Evolutionary conservation across 2,113 vertebrate genomes (phyloP).

Genomic region (Notechis scutatus): DNA sequence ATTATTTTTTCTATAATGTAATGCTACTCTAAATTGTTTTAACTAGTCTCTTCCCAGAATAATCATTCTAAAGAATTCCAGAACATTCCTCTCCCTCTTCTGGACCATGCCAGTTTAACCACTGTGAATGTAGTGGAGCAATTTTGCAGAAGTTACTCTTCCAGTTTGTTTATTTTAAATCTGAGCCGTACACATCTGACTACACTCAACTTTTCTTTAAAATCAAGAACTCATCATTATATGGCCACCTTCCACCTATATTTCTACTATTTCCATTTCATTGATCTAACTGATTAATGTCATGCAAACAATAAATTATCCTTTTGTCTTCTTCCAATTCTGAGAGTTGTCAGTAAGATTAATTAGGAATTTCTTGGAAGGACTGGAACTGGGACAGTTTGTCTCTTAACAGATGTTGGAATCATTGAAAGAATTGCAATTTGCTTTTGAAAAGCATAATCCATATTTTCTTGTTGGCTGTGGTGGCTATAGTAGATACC

Average conservation of each 20-base stretch:
- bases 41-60: neutral
- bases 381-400: neutral
- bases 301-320: neutral
- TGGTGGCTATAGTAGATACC: neutral
- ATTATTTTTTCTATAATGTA: neutral
- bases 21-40: neutral
- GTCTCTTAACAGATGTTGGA: neutral
- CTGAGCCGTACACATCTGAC: neutral
- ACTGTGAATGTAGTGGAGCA: neutral
- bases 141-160: neutral
- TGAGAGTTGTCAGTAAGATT: neutral
- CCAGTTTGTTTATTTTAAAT: neutral
- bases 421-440: neutral
- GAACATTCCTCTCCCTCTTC: neutral
- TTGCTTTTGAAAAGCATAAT: neutral
- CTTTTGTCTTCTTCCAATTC: neutral
- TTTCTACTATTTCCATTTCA: neutral
- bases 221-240: neutral
- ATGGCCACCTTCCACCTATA: neutral
- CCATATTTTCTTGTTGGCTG: neutral
- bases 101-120: neutral
- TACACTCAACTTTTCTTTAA: neutral
- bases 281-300: neutral
- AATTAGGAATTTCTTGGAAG: neutral
- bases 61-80: neutral